A percentile compares a stretch with the other conserved stretches of the same genome.
These are phyloP conservation scores for Pantherophis guttatus DNA, from an alignment of 2,113 vertebrate genomes.

Conservation along the genomic window DNA sequence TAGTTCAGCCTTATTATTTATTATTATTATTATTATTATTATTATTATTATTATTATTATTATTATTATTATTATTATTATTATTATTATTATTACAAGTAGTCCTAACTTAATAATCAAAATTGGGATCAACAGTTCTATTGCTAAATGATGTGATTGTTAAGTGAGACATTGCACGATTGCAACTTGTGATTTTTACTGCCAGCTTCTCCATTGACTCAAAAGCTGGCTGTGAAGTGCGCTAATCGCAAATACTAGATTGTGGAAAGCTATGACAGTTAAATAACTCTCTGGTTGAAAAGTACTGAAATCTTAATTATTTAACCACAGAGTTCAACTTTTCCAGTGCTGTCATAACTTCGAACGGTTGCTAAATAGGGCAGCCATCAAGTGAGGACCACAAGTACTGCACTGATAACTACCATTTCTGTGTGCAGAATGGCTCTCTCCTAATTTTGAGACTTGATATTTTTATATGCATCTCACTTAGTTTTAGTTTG, in stretches of 20 bases:
- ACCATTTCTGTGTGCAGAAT: background rate
- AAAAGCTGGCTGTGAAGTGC: background rate
- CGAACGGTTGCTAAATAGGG: background rate
- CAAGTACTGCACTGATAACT: background rate
- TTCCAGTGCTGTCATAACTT: background rate
- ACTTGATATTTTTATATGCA: background rate
- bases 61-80: background rate
- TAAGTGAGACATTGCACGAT: background rate
- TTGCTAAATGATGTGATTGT: background rate
- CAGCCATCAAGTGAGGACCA: background rate
- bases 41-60: background rate
- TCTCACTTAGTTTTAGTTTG: background rate
- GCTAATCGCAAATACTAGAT: background rate
- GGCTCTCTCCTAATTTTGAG: background rate
- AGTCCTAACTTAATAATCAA: background rate
- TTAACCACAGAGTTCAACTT: background rate
- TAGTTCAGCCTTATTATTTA: background rate
- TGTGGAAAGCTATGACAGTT: background rate
- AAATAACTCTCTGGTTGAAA: background rate
- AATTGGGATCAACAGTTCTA: background rate
- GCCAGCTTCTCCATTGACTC: background rate
- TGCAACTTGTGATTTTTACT: background rate
- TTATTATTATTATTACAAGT: background rate
- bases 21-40: background rate
- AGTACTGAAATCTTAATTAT: background rate